These are phyloP conservation scores for Eudemis profundana DNA, from an alignment of 2,888 invertebrate genomes.

Conservation along the genomic window DNA sequence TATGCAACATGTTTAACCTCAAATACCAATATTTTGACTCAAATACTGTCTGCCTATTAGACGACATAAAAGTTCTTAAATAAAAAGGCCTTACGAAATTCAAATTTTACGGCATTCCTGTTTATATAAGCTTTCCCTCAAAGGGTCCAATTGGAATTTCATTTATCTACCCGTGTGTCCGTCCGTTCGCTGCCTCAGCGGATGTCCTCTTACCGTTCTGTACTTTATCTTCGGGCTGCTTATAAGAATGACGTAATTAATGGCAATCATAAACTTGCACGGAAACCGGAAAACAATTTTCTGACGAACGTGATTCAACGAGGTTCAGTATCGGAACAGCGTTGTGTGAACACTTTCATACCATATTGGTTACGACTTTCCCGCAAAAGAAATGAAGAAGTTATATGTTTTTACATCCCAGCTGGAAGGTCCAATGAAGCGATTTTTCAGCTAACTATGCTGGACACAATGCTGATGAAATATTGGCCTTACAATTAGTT, in stretches of 20 bases:
- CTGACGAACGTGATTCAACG: background rate
- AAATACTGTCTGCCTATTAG: no score
- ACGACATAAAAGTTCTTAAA: no score
- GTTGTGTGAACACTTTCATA: no score
- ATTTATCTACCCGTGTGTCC: conserved; percentile 25
- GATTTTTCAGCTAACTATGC: no score
- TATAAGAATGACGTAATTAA: conserved; percentile 29
- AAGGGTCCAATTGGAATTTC: conserved; percentile 33
- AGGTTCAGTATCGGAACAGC: background rate
- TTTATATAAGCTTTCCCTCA: conserved; percentile 26
- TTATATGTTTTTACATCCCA: no score
- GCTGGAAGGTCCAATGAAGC: no score
- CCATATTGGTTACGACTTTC: background rate
- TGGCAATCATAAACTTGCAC: conserved; percentile 27
- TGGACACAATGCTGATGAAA: no score
- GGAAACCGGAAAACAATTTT: background rate
- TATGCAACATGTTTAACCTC: no score
- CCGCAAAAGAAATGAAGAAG: no score
- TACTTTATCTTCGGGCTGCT: conserved; percentile 19
- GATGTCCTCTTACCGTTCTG: conserved; percentile 10
- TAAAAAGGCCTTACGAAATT: conserved; percentile 3
- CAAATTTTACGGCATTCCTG: conserved; percentile 22
- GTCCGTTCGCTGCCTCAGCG: conserved; percentile 31
- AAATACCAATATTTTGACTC: no score
- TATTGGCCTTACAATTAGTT: no score